phyloP scores from a whole-genome alignment of 2,797 vertebrate genomes.

The Liasis olivaceus region DNA sequence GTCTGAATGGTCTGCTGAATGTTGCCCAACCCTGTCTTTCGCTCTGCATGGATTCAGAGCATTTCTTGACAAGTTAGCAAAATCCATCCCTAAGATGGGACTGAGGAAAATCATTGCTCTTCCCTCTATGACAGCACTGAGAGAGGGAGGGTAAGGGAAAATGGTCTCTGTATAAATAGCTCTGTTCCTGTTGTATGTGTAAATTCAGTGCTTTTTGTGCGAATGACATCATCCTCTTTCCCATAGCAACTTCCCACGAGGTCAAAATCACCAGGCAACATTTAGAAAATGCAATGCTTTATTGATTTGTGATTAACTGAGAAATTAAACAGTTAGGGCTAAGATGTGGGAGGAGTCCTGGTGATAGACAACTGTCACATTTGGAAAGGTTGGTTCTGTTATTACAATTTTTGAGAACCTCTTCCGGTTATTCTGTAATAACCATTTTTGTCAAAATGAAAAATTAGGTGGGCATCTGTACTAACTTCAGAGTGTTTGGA shows the following conservation, averaged over 20 bases:
- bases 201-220: conserved; percentile 77
- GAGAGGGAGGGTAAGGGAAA: conserved; percentile 31
- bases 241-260: conserved; percentile 79
- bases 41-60: conserved; percentile 20
- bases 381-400: conserved; percentile 20
- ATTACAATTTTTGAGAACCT: neutral
- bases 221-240: conserved; percentile 78
- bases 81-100: conserved; percentile 51
- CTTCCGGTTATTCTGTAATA: neutral
- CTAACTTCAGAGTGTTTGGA: conserved; percentile 47
- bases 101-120: conserved; percentile 56
- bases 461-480: conserved; percentile 57
- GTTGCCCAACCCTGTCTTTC: neutral
- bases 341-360: conserved; percentile 28
- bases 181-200: conserved; percentile 75
- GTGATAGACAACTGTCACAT: neutral
- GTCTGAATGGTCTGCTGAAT: neutral
- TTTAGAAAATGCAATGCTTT: conserved; percentile 62
- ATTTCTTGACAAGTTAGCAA: conserved; percentile 46
- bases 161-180: conserved; percentile 76
- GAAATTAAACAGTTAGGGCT: conserved; percentile 30
- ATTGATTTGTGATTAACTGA: conserved; percentile 65
- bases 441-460: conserved; percentile 35
- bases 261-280: conserved; percentile 75
- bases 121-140: conserved; percentile 54